A percentile compares a stretch with the other conserved stretches of the same genome.
Conservation (phyloP, 1,140 invertebrate genomes). For the Brachionus angularis region DNA sequence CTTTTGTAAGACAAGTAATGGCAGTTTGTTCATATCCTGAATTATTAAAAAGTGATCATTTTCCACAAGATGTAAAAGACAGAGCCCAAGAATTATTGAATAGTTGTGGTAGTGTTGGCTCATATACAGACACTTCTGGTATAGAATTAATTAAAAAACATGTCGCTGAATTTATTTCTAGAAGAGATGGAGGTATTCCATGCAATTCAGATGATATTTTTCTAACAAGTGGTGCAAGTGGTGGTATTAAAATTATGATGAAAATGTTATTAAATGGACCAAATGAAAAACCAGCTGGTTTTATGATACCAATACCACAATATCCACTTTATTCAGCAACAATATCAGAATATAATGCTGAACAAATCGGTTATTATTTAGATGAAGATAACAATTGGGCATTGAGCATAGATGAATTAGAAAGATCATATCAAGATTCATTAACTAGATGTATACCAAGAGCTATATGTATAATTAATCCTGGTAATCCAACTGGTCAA, state of each 20-base stretch:
- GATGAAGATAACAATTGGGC: constrained; percentile 85
- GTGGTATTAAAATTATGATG: constrained; percentile 71
- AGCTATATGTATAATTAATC: constrained; percentile 92
- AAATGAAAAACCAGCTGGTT: constrained; percentile 51
- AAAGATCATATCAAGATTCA: constrained; percentile 70
- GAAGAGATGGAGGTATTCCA: constrained; percentile 72
- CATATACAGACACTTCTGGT: constrained; percentile 52
- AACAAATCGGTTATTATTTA: constrained; percentile 76
- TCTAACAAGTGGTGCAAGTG: constrained; percentile 82
- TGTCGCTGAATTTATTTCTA: constrained; percentile 79
- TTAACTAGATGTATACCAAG: constrained; percentile 69
- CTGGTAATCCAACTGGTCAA: constrained; percentile 92
- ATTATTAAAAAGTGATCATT: constrained; percentile 68
- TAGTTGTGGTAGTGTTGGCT: constrained; percentile 72
- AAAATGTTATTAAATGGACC: constrained; percentile 62
- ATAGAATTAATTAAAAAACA: constrained; percentile 85
- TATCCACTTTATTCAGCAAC: constrained; percentile 96
- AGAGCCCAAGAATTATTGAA: constrained; percentile 71
- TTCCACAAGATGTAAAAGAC: constrained; percentile 78
- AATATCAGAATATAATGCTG: constrained; percentile 61
- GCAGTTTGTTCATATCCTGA: constrained; percentile 64
- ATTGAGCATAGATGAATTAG: constrained; percentile 73
- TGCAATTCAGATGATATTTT: constrained; percentile 75
- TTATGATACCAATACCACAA: constrained; percentile 92
- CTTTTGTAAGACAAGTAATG: constrained; percentile 66